phyloP scores from a whole-genome alignment of 2,113 vertebrate species.

The Pteruthius melanotis region DNA sequence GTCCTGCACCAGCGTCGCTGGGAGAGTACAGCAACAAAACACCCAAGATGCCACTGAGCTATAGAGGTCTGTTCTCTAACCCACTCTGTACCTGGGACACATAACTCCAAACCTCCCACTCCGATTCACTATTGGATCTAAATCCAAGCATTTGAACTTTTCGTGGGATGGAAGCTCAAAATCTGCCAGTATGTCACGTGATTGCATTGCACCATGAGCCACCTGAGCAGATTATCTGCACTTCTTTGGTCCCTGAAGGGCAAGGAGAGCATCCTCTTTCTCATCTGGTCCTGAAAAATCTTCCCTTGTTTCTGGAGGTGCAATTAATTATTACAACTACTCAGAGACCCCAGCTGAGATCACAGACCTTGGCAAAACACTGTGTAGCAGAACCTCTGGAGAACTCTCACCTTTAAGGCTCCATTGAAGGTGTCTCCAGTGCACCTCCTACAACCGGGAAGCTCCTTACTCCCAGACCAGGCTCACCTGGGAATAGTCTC shows the following conservation, averaged over 20 bases:
- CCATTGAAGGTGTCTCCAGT: neutral
- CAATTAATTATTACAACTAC: neutral
- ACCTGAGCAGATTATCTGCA: neutral
- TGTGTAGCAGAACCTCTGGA: neutral
- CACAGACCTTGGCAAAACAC: neutral
- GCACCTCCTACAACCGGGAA: neutral
- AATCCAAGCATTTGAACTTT: neutral
- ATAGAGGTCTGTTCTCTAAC: neutral
- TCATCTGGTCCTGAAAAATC: neutral
- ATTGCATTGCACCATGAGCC: neutral
- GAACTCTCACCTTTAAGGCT: neutral
- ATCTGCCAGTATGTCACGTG: neutral
- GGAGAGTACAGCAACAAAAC: neutral
- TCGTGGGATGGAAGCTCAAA: neutral
- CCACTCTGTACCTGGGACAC: neutral
- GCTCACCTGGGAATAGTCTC: neutral
- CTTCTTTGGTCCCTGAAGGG: neutral
- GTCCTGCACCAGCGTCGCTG: neutral
- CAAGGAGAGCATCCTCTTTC: neutral
- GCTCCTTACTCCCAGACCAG: neutral
- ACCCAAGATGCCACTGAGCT: neutral
- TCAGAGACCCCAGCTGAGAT: neutral
- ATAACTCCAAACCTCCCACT: neutral
- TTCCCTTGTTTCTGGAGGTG: neutral
- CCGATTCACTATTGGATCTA: rapidly evolving